phyloP scores from a whole-genome alignment of 2,888 invertebrate genomes.

The Hemithea aestivaria region DNA sequence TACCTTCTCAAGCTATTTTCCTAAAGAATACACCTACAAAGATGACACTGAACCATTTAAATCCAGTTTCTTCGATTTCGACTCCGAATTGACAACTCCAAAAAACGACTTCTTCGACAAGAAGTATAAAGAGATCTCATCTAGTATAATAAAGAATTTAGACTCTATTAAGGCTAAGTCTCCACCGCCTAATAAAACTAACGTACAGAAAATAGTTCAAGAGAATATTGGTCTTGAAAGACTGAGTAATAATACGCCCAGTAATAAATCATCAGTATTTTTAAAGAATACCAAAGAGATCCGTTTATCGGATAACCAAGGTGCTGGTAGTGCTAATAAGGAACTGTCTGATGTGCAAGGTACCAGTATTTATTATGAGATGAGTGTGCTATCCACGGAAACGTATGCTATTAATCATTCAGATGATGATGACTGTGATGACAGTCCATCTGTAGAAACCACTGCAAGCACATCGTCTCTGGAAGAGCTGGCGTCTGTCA shows the following conservation, averaged over 20 bases:
- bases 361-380: slow-evolving; percentile 74
- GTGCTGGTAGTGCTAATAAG: slow-evolving; percentile 57
- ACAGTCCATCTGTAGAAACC: slow-evolving; percentile 47
- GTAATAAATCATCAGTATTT: slow-evolving; percentile 67
- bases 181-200: slow-evolving; percentile 47
- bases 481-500: slow-evolving; percentile 47
- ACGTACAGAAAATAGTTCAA: slow-evolving; percentile 48
- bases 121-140: slow-evolving; percentile 71
- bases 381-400: slow-evolving; percentile 71
- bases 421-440: slow-evolving; percentile 66
- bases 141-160: slow-evolving; percentile 75
- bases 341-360: slow-evolving; percentile 70
- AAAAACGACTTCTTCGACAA: slow-evolving; percentile 75
- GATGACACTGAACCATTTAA: slow-evolving; percentile 53
- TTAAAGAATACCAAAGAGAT: slow-evolving; percentile 78
- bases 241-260: slow-evolving; percentile 66
- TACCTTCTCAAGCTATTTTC: slow-evolving; percentile 56
- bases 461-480: slow-evolving; percentile 50
- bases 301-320: slow-evolving; percentile 64
- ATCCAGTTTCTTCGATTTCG: slow-evolving; percentile 61
- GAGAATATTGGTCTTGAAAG: slow-evolving; percentile 64
- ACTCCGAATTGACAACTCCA: slow-evolving; percentile 73
- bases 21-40: slow-evolving; percentile 48
- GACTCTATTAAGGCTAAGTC: slow-evolving; percentile 52
- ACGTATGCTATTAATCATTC: slow-evolving; percentile 60